Percentiles rank a stretch among this genome's conserved stretches.
Evolutionary conservation across 2,888 invertebrate genomes (phyloP).

Genomic region (Iselma pallidipennis): DNA sequence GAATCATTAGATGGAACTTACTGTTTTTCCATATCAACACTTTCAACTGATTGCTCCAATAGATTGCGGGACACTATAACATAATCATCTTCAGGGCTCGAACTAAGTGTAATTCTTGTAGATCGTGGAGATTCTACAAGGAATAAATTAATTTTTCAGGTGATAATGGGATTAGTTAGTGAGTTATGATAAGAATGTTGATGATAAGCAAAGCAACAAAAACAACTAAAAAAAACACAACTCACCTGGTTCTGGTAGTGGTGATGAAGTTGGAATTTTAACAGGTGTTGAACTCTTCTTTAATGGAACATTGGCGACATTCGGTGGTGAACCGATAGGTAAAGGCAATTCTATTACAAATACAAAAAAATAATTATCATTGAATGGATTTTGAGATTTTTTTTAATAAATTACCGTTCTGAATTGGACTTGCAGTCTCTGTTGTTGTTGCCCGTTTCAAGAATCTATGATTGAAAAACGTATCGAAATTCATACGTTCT

Average conservation of each 20-base stretch:
- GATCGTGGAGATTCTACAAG: conserved; percentile 54
- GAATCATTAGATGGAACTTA: too few species aligned
- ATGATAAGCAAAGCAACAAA: background rate
- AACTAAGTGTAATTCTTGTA: conserved; percentile 53
- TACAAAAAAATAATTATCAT: background rate
- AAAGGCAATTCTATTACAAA: conserved; percentile 45
- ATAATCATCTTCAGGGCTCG: conserved; percentile 81
- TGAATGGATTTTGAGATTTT: background rate
- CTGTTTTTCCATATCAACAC: conserved; percentile 47
- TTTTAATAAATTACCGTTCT: conserved; percentile 33
- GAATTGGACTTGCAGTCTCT: conserved; percentile 34
- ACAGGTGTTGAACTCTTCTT: conserved; percentile 42
- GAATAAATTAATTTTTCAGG: conserved; percentile 17
- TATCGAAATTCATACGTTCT: conserved; percentile 95
- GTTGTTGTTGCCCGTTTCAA: conserved; percentile 67
- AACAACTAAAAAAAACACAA: background rate
- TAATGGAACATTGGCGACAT: conserved; percentile 31
- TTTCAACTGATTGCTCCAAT: conserved; percentile 63
- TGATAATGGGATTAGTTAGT: conserved; percentile 3
- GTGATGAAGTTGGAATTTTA: conserved; percentile 47
- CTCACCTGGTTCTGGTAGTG: conserved; percentile 47
- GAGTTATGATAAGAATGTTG: background rate
- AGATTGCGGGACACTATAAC: conserved; percentile 76
- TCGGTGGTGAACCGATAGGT: conserved; percentile 48
- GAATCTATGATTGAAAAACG: conserved; percentile 95